A percentile compares a stretch with the other conserved stretches of the same genome.
Conservation (phyloP, 2,797 vertebrate species). For the Sebastes melanostomus region DNA sequence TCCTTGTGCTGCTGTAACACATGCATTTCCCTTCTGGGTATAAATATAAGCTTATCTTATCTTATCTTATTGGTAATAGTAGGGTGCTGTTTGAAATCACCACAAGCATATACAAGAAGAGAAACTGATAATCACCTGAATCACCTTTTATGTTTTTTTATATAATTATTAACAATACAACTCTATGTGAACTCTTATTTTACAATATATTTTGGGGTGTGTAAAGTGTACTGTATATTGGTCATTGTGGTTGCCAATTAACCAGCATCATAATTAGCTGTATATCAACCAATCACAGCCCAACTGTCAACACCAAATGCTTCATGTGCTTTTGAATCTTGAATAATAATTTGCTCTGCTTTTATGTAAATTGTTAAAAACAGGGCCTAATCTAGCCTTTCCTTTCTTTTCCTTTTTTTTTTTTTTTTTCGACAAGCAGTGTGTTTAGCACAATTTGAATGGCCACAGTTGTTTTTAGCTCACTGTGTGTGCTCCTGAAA, state of each 20-base stretch:
- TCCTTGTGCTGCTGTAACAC: no score
- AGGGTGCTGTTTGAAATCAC: neutral
- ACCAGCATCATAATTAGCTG: neutral
- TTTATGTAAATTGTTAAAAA: neutral
- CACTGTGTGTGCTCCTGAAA: neutral
- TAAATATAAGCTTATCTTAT: no score
- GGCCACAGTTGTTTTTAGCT: neutral
- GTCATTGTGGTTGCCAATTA: no score
- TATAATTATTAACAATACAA: neutral
- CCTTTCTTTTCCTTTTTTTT: neutral
- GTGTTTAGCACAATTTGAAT: neutral
- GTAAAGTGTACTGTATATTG: neutral
- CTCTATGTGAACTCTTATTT: neutral
- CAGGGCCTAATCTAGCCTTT: neutral
- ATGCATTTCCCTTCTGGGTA: no score
- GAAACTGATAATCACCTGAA: neutral
- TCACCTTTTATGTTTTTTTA: neutral
- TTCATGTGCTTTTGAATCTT: neutral
- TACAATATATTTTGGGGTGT: neutral
- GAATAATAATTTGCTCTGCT: neutral
- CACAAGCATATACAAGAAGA: neutral
- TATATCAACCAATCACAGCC: neutral
- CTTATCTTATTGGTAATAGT: neutral
- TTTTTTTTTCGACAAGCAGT: neutral
- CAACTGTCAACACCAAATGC: neutral